Evolutionary conservation across 2,888 invertebrate genomes (phyloP), one percentile per base, ranked within the genome.

Genomic region (Drosophila eohydei): DNA sequence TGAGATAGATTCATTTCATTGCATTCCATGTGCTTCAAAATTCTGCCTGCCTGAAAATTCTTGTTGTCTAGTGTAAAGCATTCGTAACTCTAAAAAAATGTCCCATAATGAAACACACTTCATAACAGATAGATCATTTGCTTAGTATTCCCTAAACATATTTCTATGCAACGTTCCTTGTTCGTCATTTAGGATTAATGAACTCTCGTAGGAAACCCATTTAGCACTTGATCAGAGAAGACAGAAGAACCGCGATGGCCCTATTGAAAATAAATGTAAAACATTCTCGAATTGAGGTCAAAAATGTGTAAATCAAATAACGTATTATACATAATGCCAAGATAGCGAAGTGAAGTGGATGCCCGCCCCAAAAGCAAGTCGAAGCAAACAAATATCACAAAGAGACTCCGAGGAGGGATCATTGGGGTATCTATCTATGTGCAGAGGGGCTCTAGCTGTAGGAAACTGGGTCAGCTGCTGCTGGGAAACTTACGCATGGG

Each of bases 291-390:
- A 79, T 82, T 64, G 78, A 59, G 80, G 88, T 79, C 76, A 80
- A 71, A 87, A 78, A 68, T 81, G 80, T 80, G 73, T 87, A 78
- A 89, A 78, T 81, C 78, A 77, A 76, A 83, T 85, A 70, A 73
- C 36, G 65, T 73, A 62, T 69, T 56, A 57, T 51, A 5, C 34
- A 41, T 26, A 50, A 60, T 38, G 36, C 43, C 58, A 32, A 60
- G 40, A 26, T 51, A 59, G 41, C 30, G 14, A 28, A 46, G 21
- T 28, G n/a, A 40, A 70, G 28, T 57, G 48, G 48, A 32, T 32
- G 48, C 11, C 32, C 16, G 44, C 41, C 65, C 52, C 44, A 40
- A 21, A 58, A 52, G n/a, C 48, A 40, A 55, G 30, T 51, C 64
- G 71, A 61, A 8, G 50, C 59, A 52, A 50, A 63, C 12, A 28